Evolutionary conservation across 2,888 invertebrate species (phyloP).

Genomic region (Monoplex corrugatus): DNA sequence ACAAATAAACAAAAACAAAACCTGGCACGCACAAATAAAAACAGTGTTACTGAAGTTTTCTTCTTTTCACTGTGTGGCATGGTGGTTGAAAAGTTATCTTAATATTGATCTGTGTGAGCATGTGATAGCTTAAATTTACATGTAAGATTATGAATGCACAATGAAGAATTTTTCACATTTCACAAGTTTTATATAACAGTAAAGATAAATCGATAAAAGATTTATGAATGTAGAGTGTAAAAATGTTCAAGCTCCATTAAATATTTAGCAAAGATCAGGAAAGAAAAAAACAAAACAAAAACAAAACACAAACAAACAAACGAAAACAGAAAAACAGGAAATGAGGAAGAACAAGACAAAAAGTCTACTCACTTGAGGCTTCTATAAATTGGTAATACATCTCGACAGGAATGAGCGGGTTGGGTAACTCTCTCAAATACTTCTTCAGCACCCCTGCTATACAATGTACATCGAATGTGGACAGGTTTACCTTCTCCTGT

Average conservation of each 20-base stretch:
- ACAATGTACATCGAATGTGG: slow-evolving; percentile 72
- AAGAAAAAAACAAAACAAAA: background rate
- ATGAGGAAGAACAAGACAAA: background rate
- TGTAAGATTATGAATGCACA: no score
- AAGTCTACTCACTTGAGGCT: slow-evolving; percentile 80
- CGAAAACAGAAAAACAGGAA: background rate
- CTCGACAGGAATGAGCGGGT: slow-evolving; percentile 89
- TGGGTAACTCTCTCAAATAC: slow-evolving; percentile 88
- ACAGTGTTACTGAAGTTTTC: no score
- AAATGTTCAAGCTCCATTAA: background rate
- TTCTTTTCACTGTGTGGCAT: no score
- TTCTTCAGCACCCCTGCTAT: slow-evolving; percentile 85
- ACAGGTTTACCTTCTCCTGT: slow-evolving; percentile 70
- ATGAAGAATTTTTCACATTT: no score
- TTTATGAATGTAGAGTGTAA: background rate
- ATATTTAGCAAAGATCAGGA: background rate
- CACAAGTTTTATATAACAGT: no score
- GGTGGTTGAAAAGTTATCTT: no score
- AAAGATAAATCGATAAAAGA: no score
- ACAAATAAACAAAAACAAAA: no score
- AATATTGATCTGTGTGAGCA: no score
- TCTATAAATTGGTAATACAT: slow-evolving; percentile 88
- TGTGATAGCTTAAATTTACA: no score
- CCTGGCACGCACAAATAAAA: no score
- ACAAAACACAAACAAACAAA: background rate